Conservation (phyloP, 2,113 vertebrate genomes). For the Zapornia atra region DNA sequence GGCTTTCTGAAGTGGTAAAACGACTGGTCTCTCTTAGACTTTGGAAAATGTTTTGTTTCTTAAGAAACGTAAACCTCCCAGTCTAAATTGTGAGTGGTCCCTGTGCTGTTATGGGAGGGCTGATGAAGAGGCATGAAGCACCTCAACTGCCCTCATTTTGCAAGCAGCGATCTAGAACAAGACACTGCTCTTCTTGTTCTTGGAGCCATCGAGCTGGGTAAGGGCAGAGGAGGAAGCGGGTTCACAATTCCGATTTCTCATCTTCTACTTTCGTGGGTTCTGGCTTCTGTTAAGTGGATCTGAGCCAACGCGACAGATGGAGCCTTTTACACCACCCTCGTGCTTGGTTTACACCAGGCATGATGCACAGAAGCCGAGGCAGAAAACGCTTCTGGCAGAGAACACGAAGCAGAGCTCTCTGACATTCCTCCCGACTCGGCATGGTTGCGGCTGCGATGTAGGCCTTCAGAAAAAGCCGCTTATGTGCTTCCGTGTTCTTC, state of each 20-base stretch:
- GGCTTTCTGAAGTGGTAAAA: background rate
- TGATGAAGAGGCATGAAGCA: background rate
- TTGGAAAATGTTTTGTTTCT: background rate
- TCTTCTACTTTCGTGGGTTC: background rate
- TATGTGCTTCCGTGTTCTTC: background rate
- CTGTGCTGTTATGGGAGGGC: background rate
- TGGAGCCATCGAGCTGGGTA: background rate
- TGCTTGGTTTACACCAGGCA: slow-evolving; percentile 47
- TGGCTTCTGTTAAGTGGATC: background rate
- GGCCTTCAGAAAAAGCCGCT: background rate
- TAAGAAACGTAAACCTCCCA: background rate
- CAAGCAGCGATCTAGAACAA: background rate
- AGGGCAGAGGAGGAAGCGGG: background rate
- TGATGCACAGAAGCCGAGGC: slow-evolving; percentile 27
- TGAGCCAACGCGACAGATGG: slow-evolving; percentile 10
- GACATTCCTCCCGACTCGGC: fast-evolving
- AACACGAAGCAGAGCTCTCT: fast-evolving
- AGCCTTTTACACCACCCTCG: slow-evolving; percentile 43
- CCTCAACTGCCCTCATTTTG: background rate
- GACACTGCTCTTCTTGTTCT: background rate
- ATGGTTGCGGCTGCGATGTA: background rate
- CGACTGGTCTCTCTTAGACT: background rate
- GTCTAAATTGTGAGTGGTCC: background rate
- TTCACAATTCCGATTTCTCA: slow-evolving; percentile 28
- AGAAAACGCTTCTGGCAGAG: slow-evolving; percentile 27